Conservation (phyloP, 2,113 vertebrate genomes). For the Aleadryas rufinucha region DNA sequence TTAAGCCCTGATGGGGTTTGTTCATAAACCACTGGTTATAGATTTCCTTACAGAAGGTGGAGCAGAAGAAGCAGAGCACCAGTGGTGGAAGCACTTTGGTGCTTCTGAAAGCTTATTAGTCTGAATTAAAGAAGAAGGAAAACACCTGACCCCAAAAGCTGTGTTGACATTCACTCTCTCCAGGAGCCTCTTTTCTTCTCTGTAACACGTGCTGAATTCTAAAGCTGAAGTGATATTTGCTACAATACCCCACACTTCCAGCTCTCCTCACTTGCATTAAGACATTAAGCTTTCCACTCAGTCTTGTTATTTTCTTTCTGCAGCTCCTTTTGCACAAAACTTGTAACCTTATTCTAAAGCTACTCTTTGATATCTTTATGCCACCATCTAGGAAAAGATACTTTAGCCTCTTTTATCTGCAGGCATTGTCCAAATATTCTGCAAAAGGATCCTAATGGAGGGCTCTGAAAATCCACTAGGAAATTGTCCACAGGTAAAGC, state of each 20-base stretch:
- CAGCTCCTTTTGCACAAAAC: background rate
- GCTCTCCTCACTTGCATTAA: background rate
- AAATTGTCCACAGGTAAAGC: background rate
- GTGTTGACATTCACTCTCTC: background rate
- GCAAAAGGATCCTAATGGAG: background rate
- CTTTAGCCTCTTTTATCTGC: background rate
- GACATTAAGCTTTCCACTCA: background rate
- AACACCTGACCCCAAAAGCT: background rate
- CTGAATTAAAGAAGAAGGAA: background rate
- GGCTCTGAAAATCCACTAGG: slow-evolving; percentile 25
- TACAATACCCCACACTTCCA: background rate
- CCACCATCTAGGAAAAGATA: slow-evolving; percentile 4
- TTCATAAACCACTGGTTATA: background rate
- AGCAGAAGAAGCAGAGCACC: background rate
- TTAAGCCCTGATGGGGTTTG: background rate
- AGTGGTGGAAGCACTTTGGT: background rate
- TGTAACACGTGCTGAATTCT: background rate
- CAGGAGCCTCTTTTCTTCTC: background rate
- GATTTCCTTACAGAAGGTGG: background rate
- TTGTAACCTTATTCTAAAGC: background rate
- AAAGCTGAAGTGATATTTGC: slow-evolving; percentile 26
- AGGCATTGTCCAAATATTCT: background rate
- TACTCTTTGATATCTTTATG: background rate
- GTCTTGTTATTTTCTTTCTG: background rate
- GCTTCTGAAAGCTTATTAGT: slow-evolving; percentile 11